Conservation (phyloP, 2,888 invertebrate species). For the Apamea anceps region DNA sequence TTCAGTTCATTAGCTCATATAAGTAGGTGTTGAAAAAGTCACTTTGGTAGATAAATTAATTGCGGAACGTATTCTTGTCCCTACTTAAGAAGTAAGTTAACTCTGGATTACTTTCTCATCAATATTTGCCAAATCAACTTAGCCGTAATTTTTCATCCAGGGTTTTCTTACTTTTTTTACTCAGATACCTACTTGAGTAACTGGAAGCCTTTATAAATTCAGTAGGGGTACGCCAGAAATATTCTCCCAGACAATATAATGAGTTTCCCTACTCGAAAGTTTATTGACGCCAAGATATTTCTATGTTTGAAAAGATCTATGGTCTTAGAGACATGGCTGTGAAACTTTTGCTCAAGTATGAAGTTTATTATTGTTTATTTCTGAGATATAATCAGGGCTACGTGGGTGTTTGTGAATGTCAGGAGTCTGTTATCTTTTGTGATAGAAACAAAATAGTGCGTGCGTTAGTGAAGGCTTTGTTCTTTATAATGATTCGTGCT, state of each 20-base stretch:
- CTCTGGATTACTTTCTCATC: background rate
- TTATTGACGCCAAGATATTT: constrained; percentile 41
- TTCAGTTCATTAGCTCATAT: too few species aligned
- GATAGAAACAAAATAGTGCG: constrained; percentile 12
- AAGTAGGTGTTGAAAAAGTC: too few species aligned
- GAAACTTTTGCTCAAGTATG: constrained; percentile 20
- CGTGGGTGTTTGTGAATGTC: constrained; percentile 19
- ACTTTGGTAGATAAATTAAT: too few species aligned
- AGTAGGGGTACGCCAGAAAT: constrained; percentile 18
- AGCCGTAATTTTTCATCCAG: background rate
- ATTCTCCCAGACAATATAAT: constrained; percentile 40
- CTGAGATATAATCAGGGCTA: constrained; percentile 24
- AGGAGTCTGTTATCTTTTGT: constrained; percentile 13
- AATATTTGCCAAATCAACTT: background rate
- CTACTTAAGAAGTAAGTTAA: too few species aligned
- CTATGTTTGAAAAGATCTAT: constrained; percentile 36
- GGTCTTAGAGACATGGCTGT: constrained; percentile 11
- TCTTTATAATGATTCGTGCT: constrained; percentile 19
- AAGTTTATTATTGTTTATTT: constrained; percentile 43
- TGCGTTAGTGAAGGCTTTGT: constrained; percentile 2
- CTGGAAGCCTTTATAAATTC: constrained; percentile 14
- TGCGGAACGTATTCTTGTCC: background rate
- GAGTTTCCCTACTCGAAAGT: constrained; percentile 41
- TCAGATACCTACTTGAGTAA: background rate
- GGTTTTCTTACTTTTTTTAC: background rate